Percentiles rank a stretch among this genome's conserved stretches.
Conservation (phyloP, 2,113 vertebrate genomes). For the Pseudorasbora parva region DNA sequence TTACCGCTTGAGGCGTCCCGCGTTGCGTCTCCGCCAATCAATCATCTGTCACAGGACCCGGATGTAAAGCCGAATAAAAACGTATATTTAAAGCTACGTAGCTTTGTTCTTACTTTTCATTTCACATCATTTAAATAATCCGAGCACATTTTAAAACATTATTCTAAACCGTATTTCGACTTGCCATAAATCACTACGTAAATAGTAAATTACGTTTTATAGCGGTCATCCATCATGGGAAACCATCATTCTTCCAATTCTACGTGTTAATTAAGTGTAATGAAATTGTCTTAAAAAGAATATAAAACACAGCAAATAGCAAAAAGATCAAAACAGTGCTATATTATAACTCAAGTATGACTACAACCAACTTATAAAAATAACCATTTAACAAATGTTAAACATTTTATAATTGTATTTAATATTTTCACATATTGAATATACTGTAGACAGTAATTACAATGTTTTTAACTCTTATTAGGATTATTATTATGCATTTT, state of each 20-base stretch:
- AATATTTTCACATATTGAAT: no score
- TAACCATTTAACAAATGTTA: no score
- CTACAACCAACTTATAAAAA: no score
- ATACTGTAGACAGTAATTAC: no score
- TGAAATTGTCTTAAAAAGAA: no score
- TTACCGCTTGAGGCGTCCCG: background rate
- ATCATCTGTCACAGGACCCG: background rate
- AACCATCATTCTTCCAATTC: background rate
- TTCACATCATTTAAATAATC: background rate
- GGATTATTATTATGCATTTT: no score
- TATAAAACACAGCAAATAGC: no score
- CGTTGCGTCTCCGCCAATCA: background rate
- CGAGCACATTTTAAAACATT: background rate
- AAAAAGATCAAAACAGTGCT: no score
- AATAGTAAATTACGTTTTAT: background rate
- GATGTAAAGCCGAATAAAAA: background rate
- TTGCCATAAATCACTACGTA: background rate
- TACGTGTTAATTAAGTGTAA: no score
- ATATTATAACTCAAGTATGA: no score
- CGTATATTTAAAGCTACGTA: background rate
- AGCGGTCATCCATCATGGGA: background rate
- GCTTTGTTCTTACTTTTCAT: background rate
- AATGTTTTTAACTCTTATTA: no score
- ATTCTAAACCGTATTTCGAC: background rate
- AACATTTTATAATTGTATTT: no score